A percentile compares a stretch with the other conserved stretches of the same genome.
These are phyloP conservation scores for Bombus fervidus DNA, from an alignment of 1,140 invertebrate species.

Conservation along the genomic window DNA sequence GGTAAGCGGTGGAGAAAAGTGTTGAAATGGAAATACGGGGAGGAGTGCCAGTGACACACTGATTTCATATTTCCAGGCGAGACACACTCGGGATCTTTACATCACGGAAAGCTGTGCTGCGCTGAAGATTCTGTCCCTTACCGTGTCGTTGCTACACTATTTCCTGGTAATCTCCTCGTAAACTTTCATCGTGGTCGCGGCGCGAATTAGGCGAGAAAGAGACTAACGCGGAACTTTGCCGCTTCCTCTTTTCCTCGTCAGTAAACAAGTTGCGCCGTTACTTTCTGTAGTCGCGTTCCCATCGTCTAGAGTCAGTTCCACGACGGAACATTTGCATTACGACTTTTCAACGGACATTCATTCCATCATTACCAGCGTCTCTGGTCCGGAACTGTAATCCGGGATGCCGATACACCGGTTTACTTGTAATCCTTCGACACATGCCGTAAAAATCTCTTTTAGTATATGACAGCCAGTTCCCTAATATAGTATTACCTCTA, in stretches of 20 bases:
- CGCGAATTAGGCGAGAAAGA: background rate
- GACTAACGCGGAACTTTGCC: constrained; percentile 6
- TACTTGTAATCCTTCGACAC: background rate
- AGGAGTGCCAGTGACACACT: constrained; percentile 40
- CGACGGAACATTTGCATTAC: background rate
- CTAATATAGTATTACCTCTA: no score
- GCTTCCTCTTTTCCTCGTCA: no score
- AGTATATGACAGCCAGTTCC: background rate
- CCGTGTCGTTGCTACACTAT: background rate
- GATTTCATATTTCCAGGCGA: constrained; percentile 54
- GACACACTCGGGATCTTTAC: constrained; percentile 21
- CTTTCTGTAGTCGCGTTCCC: background rate
- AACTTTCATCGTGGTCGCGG: background rate
- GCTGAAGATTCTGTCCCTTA: background rate
- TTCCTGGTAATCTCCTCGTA: constrained; percentile 26
- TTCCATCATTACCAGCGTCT: background rate
- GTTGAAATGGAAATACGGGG: constrained; percentile 51
- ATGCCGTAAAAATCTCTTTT: background rate
- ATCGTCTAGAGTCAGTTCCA: background rate
- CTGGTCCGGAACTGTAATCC: background rate
- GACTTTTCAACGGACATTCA: no score
- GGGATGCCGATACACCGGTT: no score
- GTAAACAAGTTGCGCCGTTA: constrained; percentile 6
- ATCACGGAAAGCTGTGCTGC: constrained; percentile 31
- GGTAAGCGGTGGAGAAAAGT: constrained; percentile 5